These are phyloP conservation scores for Lethrus apterus DNA, from an alignment of 1,140 invertebrate species.

Conservation along the genomic window DNA sequence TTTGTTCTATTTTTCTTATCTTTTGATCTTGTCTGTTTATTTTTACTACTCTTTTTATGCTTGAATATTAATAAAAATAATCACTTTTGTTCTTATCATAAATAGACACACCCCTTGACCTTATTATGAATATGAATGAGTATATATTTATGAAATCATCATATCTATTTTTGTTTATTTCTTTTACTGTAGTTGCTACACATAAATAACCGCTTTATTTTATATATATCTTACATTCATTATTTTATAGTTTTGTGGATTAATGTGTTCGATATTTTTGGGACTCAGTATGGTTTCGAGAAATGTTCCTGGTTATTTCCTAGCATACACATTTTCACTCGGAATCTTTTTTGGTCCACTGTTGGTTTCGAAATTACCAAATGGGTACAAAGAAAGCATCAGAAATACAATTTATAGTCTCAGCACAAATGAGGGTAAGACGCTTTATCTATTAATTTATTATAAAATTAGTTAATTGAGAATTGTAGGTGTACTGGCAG, in stretches of 20 bases:
- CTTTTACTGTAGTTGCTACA: too few species aligned
- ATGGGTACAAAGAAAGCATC: conserved; percentile 12
- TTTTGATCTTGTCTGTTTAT: too few species aligned
- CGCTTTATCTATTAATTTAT: conserved; percentile 3
- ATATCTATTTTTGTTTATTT: too few species aligned
- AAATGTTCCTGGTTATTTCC: conserved; percentile 23
- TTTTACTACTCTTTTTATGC: too few species aligned
- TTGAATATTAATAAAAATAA: too few species aligned
- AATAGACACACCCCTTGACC: too few species aligned
- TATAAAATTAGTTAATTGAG: conserved; percentile 1
- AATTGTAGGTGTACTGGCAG: conserved; percentile 25
- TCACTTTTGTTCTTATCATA: too few species aligned
- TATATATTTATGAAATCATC: too few species aligned
- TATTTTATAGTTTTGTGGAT: conserved; percentile 25
- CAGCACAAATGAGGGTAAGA: conserved; percentile 20
- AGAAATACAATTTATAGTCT: conserved; percentile 14
- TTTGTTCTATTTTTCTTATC: too few species aligned
- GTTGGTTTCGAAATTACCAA: conserved; percentile 18
- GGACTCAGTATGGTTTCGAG: conserved; percentile 18
- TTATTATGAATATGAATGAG: too few species aligned
- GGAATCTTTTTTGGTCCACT: conserved; percentile 23
- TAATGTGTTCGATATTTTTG: conserved; percentile 20
- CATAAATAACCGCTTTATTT: too few species aligned
- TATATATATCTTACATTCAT: background rate
- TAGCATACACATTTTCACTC: conserved; percentile 19